A percentile compares a stretch with the other conserved stretches of the same genome.
Conservation (phyloP, 2,888 invertebrate genomes). For the Nymphalis polychloros region DNA sequence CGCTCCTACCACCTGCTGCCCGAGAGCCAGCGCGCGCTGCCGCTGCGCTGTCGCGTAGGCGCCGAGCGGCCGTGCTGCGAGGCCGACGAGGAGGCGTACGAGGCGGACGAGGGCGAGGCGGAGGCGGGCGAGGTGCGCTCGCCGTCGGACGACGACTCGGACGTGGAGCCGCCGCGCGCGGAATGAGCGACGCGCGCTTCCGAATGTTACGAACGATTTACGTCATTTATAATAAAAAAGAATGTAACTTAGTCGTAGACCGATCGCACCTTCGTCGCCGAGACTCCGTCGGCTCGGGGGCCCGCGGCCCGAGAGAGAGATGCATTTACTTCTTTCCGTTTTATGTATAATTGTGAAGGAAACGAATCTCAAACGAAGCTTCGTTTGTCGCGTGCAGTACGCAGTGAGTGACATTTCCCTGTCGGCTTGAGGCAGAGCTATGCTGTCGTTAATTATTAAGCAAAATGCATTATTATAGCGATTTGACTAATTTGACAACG, state of each 20-base stretch:
- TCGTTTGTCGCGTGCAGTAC: neutral
- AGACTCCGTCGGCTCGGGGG: neutral
- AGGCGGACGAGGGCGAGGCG: conserved; percentile 38
- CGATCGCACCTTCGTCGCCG: neutral
- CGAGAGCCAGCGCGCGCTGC: conserved; percentile 55
- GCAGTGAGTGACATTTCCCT: neutral
- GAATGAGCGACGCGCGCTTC: neutral
- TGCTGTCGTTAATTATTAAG: neutral
- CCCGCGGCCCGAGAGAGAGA: neutral
- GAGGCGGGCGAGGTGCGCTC: conserved; percentile 31
- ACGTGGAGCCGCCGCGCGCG: conserved; percentile 17
- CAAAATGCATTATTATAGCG: neutral
- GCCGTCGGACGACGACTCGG: conserved; percentile 28
- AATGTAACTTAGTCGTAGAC: neutral
- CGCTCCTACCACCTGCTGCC: conserved; percentile 48
- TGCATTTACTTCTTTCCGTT: neutral
- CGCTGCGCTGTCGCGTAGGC: conserved; percentile 74
- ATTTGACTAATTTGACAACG: neutral
- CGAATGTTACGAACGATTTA: too few relatives aligned
- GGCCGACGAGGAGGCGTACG: conserved; percentile 33
- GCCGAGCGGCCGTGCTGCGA: conserved; percentile 36
- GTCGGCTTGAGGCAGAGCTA: too few relatives aligned
- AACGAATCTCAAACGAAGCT: neutral
- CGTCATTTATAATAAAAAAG: too few relatives aligned
- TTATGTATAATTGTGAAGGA: neutral